phyloP scores from a whole-genome alignment of 2,113 vertebrate species.

The Argyrosomus japonicus region DNA sequence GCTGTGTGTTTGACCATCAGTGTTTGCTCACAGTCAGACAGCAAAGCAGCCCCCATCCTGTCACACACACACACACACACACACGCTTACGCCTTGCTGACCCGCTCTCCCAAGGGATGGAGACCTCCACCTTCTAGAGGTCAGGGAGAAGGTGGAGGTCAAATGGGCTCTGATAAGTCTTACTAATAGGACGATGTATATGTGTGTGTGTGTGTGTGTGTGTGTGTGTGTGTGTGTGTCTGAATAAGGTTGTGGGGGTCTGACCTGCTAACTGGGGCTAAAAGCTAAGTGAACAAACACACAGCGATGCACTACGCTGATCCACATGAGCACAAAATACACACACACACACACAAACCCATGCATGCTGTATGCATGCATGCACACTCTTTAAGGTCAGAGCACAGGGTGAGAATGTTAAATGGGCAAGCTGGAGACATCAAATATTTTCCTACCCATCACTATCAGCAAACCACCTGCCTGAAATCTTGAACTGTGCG shows the following conservation, averaged over 20 bases:
- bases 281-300: conserved; percentile 80
- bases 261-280: conserved; percentile 75
- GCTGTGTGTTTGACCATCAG: conserved; percentile 80
- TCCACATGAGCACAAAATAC: conserved; percentile 38
- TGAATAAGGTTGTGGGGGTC: conserved; percentile 49
- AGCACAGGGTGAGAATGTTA: conserved; percentile 81
- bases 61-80: conserved; percentile 35
- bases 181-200: conserved; percentile 76
- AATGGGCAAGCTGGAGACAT: conserved; percentile 75
- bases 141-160: conserved; percentile 88
- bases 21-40: conserved; percentile 83
- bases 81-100: conserved; percentile 71
- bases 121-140: conserved; percentile 75
- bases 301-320: conserved; percentile 49
- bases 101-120: conserved; percentile 73
- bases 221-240: conserved; percentile 52
- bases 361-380: conserved; percentile 57
- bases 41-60: conserved; percentile 40
- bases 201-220: conserved; percentile 50
- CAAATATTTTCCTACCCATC: conserved; percentile 85
- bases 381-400: conserved; percentile 82
- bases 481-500: conserved; percentile 64
- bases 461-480: conserved; percentile 75
- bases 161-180: conserved; percentile 81
- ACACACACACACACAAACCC: conserved; percentile 43